Evolutionary conservation across 1,140 invertebrate species (phyloP), one percentile per base, ranked within the genome.

Genomic region (Pseudomyrmex cubaensis): DNA sequence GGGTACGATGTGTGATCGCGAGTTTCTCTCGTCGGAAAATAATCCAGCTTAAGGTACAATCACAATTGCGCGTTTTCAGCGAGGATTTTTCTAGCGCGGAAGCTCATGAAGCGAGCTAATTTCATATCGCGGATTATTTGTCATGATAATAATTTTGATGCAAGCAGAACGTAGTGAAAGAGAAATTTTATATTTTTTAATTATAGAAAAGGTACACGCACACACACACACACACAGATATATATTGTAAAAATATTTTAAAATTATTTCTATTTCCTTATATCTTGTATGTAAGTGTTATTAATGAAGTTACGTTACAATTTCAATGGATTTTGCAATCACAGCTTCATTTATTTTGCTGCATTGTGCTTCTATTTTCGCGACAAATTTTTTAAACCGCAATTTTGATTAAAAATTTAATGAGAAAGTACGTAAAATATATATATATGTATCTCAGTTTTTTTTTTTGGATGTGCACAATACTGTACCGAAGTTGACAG

Each of bases 401-500:
- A 56, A 20, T 35, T 59, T 57, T 69, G 9, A 46, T 35, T 35
- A 35, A 35, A 35, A 35, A 35, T 35, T 7, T 35, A 35, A 7
- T 7, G 35, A 35, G 5, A 7, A 35, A 35, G 35, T 35, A 35
- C 2, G 35, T 35, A 35, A 35, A 7, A 35, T 35, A 35, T 7
- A 35, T 35, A 78, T 57, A 35, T 35, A 78, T 57, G 48, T 3
- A 20, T 57, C 20, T 59, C 15, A 54, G 0, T 20, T 48, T 3
- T n/a, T 7, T 25, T 57, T 7, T 22, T 46, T n/a, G 35, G 8
- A 69, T 17, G 25, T 17, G 20, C 54, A 8, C 52, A 52, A 52
- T 62, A 20, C 44, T 46, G 64, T 80, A 75, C 87, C 77, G 62
- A 50, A 59, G 72, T 76, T 77, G 61, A 69, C 59, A 57, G 84